A percentile compares a stretch with the other conserved stretches of the same genome.
Evolutionary conservation across 37 sponge, comb jelly and placozoan genomes (phyloP).

Genomic region (Ianthella basta): DNA sequence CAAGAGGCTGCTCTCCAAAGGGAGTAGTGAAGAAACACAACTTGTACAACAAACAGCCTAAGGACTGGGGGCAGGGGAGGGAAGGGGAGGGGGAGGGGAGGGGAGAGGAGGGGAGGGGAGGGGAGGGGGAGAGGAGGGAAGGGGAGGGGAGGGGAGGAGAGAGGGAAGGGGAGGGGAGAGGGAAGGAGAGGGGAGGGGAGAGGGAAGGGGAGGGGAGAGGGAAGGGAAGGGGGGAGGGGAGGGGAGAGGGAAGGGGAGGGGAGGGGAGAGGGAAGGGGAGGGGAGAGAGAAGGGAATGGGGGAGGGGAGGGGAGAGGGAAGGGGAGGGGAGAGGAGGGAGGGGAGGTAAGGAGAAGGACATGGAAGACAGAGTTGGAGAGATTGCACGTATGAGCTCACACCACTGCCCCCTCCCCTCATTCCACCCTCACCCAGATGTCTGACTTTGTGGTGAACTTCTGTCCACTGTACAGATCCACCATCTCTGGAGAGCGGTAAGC

Average conservation of each 20-base stretch:
- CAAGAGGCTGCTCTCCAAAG: conserved; percentile 90
- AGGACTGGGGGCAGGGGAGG: conserved; percentile 79
- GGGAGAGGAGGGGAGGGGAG: too few species aligned
- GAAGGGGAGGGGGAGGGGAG: too few species aligned
- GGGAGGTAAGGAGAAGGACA: not conserved
- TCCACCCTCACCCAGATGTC: conserved; percentile 91
- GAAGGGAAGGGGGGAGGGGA: not conserved
- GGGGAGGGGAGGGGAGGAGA: too few species aligned
- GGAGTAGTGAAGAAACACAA: conserved; percentile 95
- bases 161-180: conserved; percentile 29
- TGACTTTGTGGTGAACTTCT: conserved; percentile 80
- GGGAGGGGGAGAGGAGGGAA: too few species aligned
- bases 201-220: not conserved
- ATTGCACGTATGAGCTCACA: not conserved
- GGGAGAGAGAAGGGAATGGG: not conserved
- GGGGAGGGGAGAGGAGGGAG: not conserved
- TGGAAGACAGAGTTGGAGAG: not conserved
- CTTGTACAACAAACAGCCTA: conserved; percentile 93
- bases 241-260: not conserved
- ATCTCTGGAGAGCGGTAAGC: conserved; percentile 96
- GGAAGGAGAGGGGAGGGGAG: too few species aligned
- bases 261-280: not conserved
- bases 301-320: not conserved
- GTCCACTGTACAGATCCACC: conserved; percentile 87
- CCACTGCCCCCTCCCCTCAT: not conserved